phyloP scores from a whole-genome alignment of 1,140 invertebrate genomes.

The Lepidostoma basale region DNA sequence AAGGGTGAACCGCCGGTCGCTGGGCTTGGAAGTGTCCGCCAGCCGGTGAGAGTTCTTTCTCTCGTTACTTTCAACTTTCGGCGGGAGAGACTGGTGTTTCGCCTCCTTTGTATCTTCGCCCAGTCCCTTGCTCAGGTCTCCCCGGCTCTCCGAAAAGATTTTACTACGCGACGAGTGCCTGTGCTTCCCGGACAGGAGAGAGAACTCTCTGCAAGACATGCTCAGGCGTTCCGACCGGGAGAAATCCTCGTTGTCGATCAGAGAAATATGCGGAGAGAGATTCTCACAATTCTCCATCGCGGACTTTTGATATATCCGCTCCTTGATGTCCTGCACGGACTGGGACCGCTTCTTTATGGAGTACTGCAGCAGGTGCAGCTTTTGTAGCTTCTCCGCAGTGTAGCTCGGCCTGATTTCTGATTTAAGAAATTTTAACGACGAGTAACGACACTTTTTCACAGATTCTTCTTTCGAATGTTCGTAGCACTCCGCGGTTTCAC shows the following conservation, averaged over 20 bases:
- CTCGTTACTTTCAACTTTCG: neutral
- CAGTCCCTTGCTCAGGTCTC: neutral
- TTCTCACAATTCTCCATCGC: constrained; percentile 50
- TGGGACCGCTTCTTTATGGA: constrained; percentile 58
- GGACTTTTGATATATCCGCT: constrained; percentile 58
- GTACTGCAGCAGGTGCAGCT: constrained; percentile 57
- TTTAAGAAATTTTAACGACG: constrained; percentile 55
- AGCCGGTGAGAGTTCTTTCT: neutral
- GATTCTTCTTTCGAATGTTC: constrained; percentile 44
- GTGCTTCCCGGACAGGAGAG: constrained; percentile 34
- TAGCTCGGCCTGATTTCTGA: constrained; percentile 76
- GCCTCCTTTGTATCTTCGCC: neutral
- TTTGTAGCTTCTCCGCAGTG: constrained; percentile 71
- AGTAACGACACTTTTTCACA: constrained; percentile 32
- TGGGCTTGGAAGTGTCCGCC: neutral
- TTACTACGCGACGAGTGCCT: constrained; percentile 29
- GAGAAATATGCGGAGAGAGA: constrained; percentile 36
- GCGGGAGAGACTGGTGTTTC: neutral
- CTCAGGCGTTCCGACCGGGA: constrained; percentile 40
- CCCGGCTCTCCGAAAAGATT: constrained; percentile 30
- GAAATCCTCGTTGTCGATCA: constrained; percentile 39
- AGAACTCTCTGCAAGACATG: constrained; percentile 40
- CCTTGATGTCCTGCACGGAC: constrained; percentile 57
- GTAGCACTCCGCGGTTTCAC: constrained; percentile 58
- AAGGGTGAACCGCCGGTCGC: constrained; percentile 30